Conservation (phyloP, 1,140 invertebrate species). For the Archegozetes longisetosus region DNA sequence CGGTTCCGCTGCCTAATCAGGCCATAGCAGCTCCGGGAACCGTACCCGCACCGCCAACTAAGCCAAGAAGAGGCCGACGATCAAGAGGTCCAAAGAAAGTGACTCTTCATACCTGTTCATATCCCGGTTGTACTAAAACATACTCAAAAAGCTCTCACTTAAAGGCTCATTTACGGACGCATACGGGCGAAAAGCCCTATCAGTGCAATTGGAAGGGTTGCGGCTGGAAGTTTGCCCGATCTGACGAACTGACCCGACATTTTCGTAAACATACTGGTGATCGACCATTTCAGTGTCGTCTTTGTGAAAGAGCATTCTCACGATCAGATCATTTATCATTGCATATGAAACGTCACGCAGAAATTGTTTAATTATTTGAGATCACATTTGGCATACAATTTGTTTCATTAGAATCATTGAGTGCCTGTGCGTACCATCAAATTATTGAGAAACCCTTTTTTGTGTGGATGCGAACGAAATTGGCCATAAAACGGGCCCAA, state of each 20-base stretch:
- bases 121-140: conserved; percentile 39
- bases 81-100: conserved; percentile 33
- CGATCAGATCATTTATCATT: conserved; percentile 37
- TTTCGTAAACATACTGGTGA: conserved; percentile 87
- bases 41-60: conserved; percentile 7
- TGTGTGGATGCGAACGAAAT: too few species aligned
- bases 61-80: conserved; percentile 24
- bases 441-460: too few species aligned
- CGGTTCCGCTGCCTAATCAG: neutral
- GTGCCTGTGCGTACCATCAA: too few species aligned
- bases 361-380: neutral
- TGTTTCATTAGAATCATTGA: too few species aligned
- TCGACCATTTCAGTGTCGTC: conserved; percentile 38
- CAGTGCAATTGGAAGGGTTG: conserved; percentile 91
- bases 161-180: conserved; percentile 38
- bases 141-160: conserved; percentile 41
- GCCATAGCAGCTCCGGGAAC: conserved; percentile 32
- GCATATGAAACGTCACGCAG: conserved; percentile 34
- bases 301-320: conserved; percentile 35
- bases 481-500: too few species aligned
- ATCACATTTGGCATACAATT: too few species aligned
- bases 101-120: conserved; percentile 42
- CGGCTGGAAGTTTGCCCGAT: conserved; percentile 87
- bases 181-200: conserved; percentile 78
- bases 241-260: conserved; percentile 85